phyloP scores from a whole-genome alignment of 2,113 vertebrate genomes.

The Lota lota region DNA sequence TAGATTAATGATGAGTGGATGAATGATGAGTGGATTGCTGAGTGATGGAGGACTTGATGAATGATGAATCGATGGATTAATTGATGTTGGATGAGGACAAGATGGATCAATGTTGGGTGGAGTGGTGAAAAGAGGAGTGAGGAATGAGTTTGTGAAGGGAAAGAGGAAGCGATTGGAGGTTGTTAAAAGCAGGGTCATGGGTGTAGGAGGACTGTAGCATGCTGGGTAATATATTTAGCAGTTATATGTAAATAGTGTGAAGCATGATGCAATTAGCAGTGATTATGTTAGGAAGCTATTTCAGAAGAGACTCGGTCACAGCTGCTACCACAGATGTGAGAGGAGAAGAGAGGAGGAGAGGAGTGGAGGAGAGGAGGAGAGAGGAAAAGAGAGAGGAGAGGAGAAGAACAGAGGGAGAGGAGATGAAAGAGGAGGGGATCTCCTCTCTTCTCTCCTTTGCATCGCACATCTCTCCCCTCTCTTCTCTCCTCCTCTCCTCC shows the following conservation, averaged over 20 bases:
- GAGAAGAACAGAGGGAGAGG: slow-evolving; percentile 6
- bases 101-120: too few species aligned
- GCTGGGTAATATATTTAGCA: slow-evolving; percentile 39
- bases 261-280: slow-evolving; percentile 57
- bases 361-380: slow-evolving; percentile 1
- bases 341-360: background rate
- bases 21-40: too few species aligned
- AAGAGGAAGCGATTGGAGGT: background rate
- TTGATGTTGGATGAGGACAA: too few species aligned
- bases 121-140: too few species aligned
- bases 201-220: background rate
- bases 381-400: background rate
- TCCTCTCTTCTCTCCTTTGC: background rate
- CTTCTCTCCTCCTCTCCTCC: background rate
- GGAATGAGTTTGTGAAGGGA: background rate
- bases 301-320: slow-evolving; percentile 39
- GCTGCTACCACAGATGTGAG: slow-evolving; percentile 55
- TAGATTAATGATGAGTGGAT: too few species aligned
- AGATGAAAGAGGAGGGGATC: background rate
- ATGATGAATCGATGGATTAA: too few species aligned
- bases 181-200: background rate
- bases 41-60: too few species aligned
- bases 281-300: slow-evolving; percentile 58
- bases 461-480: background rate
- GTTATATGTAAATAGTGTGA: slow-evolving; percentile 46